A percentile compares a stretch with the other conserved stretches of the same genome.
These are phyloP conservation scores for Mythimna loreyi DNA, from an alignment of 2,888 invertebrate species.

Conservation along the genomic window DNA sequence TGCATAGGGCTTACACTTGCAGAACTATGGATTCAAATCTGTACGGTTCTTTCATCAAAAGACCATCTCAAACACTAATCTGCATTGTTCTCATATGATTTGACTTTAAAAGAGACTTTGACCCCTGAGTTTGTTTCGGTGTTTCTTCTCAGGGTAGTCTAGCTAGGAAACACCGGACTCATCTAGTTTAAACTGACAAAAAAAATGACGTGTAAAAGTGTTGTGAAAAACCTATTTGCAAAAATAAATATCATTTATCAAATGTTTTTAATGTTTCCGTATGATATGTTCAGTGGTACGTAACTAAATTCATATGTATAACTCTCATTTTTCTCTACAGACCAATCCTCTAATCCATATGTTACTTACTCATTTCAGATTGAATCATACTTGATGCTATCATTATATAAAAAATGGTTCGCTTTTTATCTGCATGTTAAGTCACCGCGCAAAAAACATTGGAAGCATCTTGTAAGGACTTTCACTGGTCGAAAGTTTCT, in stretches of 20 bases:
- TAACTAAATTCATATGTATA: not conserved
- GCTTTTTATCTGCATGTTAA: conserved; percentile 46
- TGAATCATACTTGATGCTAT: conserved; percentile 33
- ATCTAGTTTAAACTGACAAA: too few relatives aligned
- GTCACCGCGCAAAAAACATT: conserved; percentile 51
- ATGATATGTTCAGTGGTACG: not conserved
- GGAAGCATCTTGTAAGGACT: conserved; percentile 45
- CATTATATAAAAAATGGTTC: conserved; percentile 26
- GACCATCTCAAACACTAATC: too few relatives aligned
- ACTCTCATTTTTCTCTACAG: conserved; percentile 3
- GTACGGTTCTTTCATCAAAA: too few relatives aligned
- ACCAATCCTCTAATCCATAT: not conserved
- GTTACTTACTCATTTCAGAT: conserved; percentile 25
- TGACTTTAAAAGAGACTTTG: too few relatives aligned
- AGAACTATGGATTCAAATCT: conserved; percentile 15
- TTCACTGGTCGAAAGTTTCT: conserved; percentile 56
- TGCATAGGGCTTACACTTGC: conserved; percentile 43
- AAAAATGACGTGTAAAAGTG: too few relatives aligned
- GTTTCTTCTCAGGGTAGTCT: too few relatives aligned
- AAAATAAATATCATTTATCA: too few relatives aligned
- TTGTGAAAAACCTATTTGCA: too few relatives aligned
- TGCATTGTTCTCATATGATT: too few relatives aligned
- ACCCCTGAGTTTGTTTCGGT: too few relatives aligned
- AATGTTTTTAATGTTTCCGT: too few relatives aligned
- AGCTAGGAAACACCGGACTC: too few relatives aligned